Evolutionary conservation across 2,888 invertebrate species (phyloP), one percentile per base, ranked within the genome.

Genomic region (Chrysotoxum bicinctum): DNA sequence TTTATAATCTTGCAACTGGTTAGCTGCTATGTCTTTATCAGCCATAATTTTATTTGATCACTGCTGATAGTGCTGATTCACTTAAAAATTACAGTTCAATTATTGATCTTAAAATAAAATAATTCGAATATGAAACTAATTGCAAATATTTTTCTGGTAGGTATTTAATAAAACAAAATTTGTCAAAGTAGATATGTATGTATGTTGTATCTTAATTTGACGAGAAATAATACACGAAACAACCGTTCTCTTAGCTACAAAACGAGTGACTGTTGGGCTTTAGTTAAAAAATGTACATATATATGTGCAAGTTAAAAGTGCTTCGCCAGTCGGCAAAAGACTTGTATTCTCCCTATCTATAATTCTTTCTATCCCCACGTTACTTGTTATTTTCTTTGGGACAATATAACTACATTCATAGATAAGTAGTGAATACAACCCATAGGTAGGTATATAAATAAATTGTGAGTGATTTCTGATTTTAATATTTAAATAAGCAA

Each of bases 1-100:
- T 90, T 94, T 95, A 91, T 92, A 95, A 87, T 93, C 92, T 87
- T 93, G 92, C 70, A 95, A 93, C 91, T 95, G 95, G 88, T 95
- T 94, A 45, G 94, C 88, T 26, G 95, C 93, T 62, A 94, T 93
- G 88, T 94, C 94, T 87, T 95, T 93, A 72, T 77, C 78, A 87
- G 91, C 89, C 91, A 91, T 91, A n/a, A 30, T n/a, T 68, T 40
- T 35, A 1, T 30, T 32, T 32, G 30, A 50, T 23, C 23, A 8
- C 0, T 14, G 19, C 14, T n/a, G n/a, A n/a, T n/a, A 30, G 12
- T 14, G 35, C n/a, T n/a, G 4, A 35, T 21, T 35, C 2, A 12
- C 19, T 21, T 21, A 56, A 30, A 54, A 30, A n/a, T 0, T 30
- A 30, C 12, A 50, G 6, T 56, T 19, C 32, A 19, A n/a, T 54